Percentiles rank a stretch among this genome's conserved stretches.
phyloP scores from a whole-genome alignment of 2,888 invertebrate species.

The Xestia ashworthii region DNA sequence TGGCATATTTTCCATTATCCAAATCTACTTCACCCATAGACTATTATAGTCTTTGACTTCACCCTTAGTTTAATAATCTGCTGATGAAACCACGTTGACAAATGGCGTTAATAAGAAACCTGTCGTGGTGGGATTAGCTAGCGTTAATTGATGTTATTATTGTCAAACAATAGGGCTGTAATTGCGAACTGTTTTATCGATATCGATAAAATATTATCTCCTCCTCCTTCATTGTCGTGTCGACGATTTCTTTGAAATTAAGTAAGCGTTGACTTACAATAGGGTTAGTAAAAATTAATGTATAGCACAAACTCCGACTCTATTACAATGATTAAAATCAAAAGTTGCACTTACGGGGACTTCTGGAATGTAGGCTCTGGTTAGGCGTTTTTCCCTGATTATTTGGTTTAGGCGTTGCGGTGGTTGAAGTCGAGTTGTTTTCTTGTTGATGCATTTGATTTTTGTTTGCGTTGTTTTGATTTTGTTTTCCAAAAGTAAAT shows the following conservation, averaged over 20 bases:
- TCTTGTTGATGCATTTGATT: too few species aligned
- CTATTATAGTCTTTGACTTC: too few species aligned
- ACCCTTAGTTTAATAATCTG: conserved; percentile 54
- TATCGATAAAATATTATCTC: conserved; percentile 18
- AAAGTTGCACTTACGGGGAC: background rate
- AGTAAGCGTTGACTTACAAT: background rate
- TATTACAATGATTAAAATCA: background rate
- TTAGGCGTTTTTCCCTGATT: background rate
- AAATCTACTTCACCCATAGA: conserved; percentile 18
- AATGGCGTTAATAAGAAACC: conserved; percentile 90
- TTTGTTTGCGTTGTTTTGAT: too few species aligned
- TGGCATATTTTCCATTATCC: conserved; percentile 30
- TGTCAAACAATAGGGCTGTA: conserved; percentile 72
- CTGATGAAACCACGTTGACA: conserved; percentile 73
- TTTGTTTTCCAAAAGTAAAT: background rate
- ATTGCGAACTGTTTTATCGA: background rate
- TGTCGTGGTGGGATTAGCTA: conserved; percentile 86
- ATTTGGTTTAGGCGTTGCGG: too few species aligned
- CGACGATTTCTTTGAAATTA: background rate
- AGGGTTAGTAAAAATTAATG: too few species aligned
- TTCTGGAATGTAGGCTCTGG: background rate
- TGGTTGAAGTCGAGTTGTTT: too few species aligned
- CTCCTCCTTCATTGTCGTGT: background rate
- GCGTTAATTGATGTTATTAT: conserved; percentile 86
- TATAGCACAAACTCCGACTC: background rate